Evolutionary conservation across 2,797 vertebrate species (phyloP).

Genomic region (Pagetopsis macropterus): DNA sequence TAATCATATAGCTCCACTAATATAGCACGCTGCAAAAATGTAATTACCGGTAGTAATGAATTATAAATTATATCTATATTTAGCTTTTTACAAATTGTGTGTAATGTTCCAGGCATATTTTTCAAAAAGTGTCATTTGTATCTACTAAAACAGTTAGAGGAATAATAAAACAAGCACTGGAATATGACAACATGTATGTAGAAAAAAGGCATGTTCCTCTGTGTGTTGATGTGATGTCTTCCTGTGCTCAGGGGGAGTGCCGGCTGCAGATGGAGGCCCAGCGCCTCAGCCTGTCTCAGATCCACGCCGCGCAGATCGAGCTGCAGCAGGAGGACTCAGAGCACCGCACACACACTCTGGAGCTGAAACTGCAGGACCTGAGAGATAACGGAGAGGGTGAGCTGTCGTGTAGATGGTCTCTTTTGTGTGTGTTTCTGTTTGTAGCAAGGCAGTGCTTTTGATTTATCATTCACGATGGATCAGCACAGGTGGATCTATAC

Average conservation of each 20-base stretch:
- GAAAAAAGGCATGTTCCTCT: not conserved
- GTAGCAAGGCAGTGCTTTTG: constrained; percentile 19
- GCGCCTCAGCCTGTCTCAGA: constrained; percentile 91
- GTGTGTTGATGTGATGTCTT: constrained; percentile 23
- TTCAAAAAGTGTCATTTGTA: not conserved
- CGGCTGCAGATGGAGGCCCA: constrained; percentile 94
- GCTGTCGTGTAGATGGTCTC: not conserved
- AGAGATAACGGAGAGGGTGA: constrained; percentile 81
- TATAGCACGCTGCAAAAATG: constrained; percentile 8
- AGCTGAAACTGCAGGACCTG: constrained; percentile 77
- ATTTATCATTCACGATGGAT: constrained; percentile 29
- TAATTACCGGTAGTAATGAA: constrained; percentile 5
- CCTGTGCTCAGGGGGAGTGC: constrained; percentile 85
- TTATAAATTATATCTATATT: not conserved
- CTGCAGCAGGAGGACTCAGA: constrained; percentile 88
- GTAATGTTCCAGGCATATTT: not conserved
- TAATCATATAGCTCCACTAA: constrained; percentile 32
- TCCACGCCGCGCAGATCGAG: constrained; percentile 92
- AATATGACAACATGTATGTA: constrained; percentile 2
- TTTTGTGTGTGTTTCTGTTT: constrained; percentile 17
- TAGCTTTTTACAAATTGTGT: constrained; percentile 1
- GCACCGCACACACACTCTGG: constrained; percentile 79
- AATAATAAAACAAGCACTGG: not conserved
- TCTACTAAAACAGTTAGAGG: not conserved
- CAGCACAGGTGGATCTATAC: not conserved